Conservation (phyloP, 2,888 invertebrate genomes). For the Leptura quadrifasciata region DNA sequence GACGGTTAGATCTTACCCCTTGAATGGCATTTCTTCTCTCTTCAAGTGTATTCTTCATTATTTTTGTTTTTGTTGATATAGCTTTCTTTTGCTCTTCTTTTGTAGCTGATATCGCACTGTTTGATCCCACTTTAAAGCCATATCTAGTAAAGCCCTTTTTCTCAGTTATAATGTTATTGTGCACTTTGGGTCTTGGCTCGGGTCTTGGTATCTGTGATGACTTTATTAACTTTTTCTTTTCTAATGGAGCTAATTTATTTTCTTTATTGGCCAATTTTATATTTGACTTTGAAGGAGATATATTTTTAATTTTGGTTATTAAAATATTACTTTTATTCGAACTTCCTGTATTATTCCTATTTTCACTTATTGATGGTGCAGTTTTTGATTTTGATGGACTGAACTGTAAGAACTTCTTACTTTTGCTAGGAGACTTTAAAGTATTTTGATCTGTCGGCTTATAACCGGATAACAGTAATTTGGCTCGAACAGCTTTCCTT, state of each 20-base stretch:
- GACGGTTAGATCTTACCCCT: conserved; percentile 82
- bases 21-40: conserved; percentile 74
- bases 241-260: conserved; percentile 21
- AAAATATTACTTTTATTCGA: conserved; percentile 25
- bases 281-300: conserved; percentile 45
- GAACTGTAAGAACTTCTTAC: conserved; percentile 38
- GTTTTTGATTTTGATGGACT: conserved; percentile 37
- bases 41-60: conserved; percentile 53
- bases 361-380: conserved; percentile 28
- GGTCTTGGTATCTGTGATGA: conserved; percentile 41
- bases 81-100: conserved; percentile 60
- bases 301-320: conserved; percentile 24
- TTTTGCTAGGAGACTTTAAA: conserved; percentile 37
- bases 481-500: conserved; percentile 74
- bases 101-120: conserved; percentile 29
- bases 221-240: conserved; percentile 36
- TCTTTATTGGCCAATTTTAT: conserved; percentile 38
- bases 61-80: conserved; percentile 59
- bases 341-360: conserved; percentile 30
- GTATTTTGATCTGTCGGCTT: conserved; percentile 55
- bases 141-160: conserved; percentile 51
- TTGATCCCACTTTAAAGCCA: conserved; percentile 58
- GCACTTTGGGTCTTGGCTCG: conserved; percentile 26
- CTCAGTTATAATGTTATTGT: conserved; percentile 9
- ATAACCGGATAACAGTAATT: conserved; percentile 68